Conservation (phyloP, 2,113 vertebrate genomes). For the Struthidea cinerea region DNA sequence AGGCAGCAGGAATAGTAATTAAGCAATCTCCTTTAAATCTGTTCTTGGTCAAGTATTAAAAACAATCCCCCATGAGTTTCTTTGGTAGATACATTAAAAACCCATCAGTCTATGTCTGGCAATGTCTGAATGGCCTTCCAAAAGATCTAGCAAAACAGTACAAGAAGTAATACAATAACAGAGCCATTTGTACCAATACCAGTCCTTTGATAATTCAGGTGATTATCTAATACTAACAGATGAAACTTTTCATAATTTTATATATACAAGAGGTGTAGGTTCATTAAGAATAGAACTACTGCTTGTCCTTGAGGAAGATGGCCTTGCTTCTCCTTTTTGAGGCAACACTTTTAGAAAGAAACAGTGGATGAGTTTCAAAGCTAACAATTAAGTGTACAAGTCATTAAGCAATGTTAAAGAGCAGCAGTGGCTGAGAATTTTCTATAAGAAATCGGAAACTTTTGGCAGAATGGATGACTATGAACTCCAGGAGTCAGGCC, state of each 20-base stretch:
- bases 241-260: not conserved
- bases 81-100: not conserved
- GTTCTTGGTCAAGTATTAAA: not conserved
- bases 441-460: not conserved
- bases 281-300: not conserved
- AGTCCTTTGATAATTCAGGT: not conserved
- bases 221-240: not conserved
- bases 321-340: not conserved
- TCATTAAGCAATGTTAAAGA: not conserved
- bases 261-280: not conserved
- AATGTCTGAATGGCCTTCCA: not conserved
- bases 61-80: not conserved
- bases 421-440: not conserved
- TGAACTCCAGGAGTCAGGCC: not conserved
- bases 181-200: not conserved
- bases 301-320: not conserved
- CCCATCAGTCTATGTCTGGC: rapidly evolving
- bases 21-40: not conserved
- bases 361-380: not conserved
- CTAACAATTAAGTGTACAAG: not conserved
- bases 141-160: not conserved
- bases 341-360: not conserved
- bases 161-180: not conserved
- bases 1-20: not conserved
- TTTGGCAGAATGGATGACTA: not conserved